Conservation (phyloP, 2,113 vertebrate species). For the Azemiops feae region DNA sequence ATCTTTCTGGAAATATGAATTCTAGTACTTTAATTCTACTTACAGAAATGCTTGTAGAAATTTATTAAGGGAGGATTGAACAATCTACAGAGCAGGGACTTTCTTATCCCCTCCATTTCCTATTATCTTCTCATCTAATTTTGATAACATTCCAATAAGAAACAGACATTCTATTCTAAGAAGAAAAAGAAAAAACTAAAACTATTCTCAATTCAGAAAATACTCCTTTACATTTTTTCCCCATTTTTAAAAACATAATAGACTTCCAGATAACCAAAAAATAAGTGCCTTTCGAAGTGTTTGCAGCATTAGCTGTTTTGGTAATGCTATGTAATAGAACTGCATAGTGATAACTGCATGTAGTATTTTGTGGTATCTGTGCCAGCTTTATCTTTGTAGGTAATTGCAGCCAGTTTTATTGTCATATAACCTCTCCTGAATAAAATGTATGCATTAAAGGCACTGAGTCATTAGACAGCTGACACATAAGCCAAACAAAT, state of each 20-base stretch:
- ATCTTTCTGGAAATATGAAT: background rate
- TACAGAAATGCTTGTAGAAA: background rate
- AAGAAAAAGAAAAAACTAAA: background rate
- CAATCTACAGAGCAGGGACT: background rate
- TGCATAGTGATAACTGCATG: background rate
- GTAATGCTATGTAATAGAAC: background rate
- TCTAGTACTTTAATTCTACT: background rate
- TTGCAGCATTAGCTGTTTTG: background rate
- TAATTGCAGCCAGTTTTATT: background rate
- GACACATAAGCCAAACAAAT: background rate
- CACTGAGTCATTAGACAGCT: background rate
- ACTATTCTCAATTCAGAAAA: background rate
- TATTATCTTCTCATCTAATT: background rate
- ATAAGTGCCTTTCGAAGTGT: background rate
- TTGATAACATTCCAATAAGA: background rate
- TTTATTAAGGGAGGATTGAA: background rate
- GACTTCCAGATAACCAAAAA: background rate
- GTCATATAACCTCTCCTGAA: background rate
- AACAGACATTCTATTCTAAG: background rate
- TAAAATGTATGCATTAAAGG: background rate
- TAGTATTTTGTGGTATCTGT: background rate
- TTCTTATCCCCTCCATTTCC: background rate
- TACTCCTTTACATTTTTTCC: background rate
- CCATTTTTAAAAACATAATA: background rate
- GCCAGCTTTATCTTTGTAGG: background rate